Percentiles rank a stretch among this genome's conserved stretches.
Conservation (phyloP, 1,140 invertebrate species). For the Caerostris extrusa region DNA sequence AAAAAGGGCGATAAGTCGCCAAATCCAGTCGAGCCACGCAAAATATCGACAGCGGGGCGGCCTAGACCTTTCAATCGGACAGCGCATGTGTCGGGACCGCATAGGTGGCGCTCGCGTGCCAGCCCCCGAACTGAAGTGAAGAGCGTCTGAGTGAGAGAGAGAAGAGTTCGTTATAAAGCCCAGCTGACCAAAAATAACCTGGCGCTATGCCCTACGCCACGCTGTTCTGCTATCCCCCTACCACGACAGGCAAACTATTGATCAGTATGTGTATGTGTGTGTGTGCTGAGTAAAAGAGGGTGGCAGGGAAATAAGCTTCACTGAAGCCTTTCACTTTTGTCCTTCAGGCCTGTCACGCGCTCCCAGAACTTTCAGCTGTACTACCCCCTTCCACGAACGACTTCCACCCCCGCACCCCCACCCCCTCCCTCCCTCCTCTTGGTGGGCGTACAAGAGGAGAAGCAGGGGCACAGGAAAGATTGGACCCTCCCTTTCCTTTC, state of each 20-base stretch:
- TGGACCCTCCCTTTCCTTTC: conserved; percentile 31
- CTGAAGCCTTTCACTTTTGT: conserved; percentile 77
- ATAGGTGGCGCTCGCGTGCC: conserved; percentile 61
- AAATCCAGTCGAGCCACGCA: background rate
- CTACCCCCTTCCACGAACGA: too few relatives aligned
- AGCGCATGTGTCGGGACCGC: conserved; percentile 64
- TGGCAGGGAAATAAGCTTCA: conserved; percentile 77
- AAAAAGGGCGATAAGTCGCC: conserved; percentile 1
- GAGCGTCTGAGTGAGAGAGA: conserved; percentile 39
- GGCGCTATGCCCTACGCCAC: conserved; percentile 67
- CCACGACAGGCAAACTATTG: conserved; percentile 72
- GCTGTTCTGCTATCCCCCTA: background rate
- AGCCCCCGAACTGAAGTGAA: conserved; percentile 66
- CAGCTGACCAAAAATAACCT: conserved; percentile 78
- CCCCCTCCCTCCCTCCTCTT: conserved; percentile 48
- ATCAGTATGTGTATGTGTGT: conserved; percentile 59
- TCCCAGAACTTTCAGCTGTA: background rate
- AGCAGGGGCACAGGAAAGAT: background rate
- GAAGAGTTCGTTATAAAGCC: conserved; percentile 76
- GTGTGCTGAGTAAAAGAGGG: conserved; percentile 64
- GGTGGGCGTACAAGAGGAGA: conserved; percentile 68
- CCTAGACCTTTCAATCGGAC: background rate
- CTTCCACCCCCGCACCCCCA: background rate
- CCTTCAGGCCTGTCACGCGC: conserved; percentile 75
- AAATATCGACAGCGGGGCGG: background rate